Base-by-base conservation (phyloP, 2,888 invertebrate genomes). In the Cepaea hortensis region DNA sequence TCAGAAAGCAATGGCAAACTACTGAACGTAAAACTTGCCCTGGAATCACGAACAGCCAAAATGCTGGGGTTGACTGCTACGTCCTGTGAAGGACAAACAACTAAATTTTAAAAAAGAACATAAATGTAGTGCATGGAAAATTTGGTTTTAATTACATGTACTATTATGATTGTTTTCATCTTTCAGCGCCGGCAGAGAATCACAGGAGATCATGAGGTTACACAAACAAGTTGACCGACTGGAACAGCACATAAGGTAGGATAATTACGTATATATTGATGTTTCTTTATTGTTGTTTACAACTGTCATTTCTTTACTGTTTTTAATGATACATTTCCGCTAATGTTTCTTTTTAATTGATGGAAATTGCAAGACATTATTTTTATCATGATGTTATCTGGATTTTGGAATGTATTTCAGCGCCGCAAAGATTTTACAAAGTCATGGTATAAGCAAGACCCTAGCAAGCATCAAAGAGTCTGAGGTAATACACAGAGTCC, bases 361-460 rank as follows among this genome's bases (percentile, higher is more conserved):
- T 55, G 55, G 55, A 55, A 55, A 11, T 11, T 55, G 11, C 55
- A 55, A 55, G 2, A 55, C 55, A 55, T 11, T 55, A 55, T 55
- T 9, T 55, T 55, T 55, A 55, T 55, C 55, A 55, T 55, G 6
- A 9, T 55, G 6, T 55, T 11, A 55, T 55, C 55, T 55, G 55
- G 55, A 9, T 55, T 50, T 9, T 77, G 23, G 61, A 62, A 13
- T 86, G 18, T 82, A 79, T 88, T 89, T 68, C 89, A 94, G 94
- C 93, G 94, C 95, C 94, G 94, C 96, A 93, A 95, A 95, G 93
- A 91, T 96, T 92, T 91, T 96, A 93, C 95, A 95, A 91, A 94
- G 95, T 91, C 91, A 95, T 95, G 94, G 95, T 90, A 92, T 95
- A 91, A 93, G 95, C 93, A 94, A 96, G 94, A 91, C 95, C 92